These are phyloP conservation scores for Poecilia latipinna DNA, from an alignment of 2,113 vertebrate species.

Conservation along the genomic window DNA sequence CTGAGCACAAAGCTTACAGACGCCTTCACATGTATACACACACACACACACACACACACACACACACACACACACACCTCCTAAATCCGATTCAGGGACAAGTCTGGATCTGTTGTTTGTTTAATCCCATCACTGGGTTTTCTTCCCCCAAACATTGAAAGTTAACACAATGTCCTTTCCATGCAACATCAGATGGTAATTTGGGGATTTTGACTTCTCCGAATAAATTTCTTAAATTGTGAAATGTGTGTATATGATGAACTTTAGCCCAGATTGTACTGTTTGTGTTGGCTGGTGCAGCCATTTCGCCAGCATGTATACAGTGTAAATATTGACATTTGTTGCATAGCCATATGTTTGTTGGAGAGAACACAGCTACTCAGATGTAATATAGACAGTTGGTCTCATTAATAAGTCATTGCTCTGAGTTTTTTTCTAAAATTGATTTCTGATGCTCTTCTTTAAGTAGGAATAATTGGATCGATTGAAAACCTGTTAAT, in stretches of 20 bases:
- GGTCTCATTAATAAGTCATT: not conserved
- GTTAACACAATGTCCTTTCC: conserved; percentile 29
- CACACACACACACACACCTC: not conserved
- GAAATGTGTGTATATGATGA: conserved; percentile 71
- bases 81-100: conserved; percentile 39
- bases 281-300: conserved; percentile 1
- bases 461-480: conserved; percentile 5
- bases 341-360: conserved; percentile 1
- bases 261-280: conserved; percentile 8
- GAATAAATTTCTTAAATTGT: conserved; percentile 28
- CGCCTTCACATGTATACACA: not conserved
- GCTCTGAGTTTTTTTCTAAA: not conserved
- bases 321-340: conserved; percentile 61
- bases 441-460: conserved; percentile 38
- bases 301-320: conserved; percentile 14
- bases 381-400: not conserved
- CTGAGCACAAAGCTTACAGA: conserved; percentile 68
- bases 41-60: not conserved
- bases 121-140: not conserved
- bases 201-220: conserved; percentile 27
- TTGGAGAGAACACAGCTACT: conserved; percentile 31
- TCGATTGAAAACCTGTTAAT: not conserved
- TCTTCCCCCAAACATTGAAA: conserved; percentile 4
- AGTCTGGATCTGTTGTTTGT: conserved; percentile 13
- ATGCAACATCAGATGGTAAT: conserved; percentile 31